Conservation (phyloP, 2,888 invertebrate species). For the Elmis aenea region DNA sequence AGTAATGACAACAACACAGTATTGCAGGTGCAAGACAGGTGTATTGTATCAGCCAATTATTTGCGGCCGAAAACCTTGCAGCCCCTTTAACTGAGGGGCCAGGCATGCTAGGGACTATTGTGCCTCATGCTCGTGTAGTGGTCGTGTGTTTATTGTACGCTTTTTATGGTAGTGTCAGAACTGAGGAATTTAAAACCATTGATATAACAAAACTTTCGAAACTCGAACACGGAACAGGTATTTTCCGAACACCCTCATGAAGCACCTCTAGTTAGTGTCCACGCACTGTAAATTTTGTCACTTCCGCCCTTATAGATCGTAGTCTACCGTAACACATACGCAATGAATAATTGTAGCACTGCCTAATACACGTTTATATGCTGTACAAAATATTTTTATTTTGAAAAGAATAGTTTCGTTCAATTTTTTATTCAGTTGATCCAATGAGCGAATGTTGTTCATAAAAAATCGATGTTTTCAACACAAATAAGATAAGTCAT, state of each 20-base stretch:
- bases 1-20: constrained; percentile 12
- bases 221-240: constrained; percentile 33
- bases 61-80: constrained; percentile 7
- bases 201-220: constrained; percentile 31
- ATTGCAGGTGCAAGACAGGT: constrained; percentile 19
- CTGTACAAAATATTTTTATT: too few relatives aligned
- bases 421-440: too few relatives aligned
- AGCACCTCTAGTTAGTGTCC: background rate
- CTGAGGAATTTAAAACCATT: constrained; percentile 28
- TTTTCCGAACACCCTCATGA: constrained; percentile 3
- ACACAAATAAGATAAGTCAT: too few relatives aligned
- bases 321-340: too few relatives aligned
- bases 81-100: constrained; percentile 13
- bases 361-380: too few relatives aligned
- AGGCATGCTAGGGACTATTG: constrained; percentile 21
- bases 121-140: constrained; percentile 11
- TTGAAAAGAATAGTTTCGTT: too few relatives aligned
- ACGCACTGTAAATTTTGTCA: background rate
- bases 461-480: too few relatives aligned
- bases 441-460: too few relatives aligned
- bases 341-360: too few relatives aligned
- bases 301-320: too few relatives aligned
- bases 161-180: constrained; percentile 7
- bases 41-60: constrained; percentile 6
- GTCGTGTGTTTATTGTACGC: constrained; percentile 5